These are phyloP conservation scores for Amblyopsis hoosieri DNA, from an alignment of 2,797 vertebrate genomes.

Conservation along the genomic window DNA sequence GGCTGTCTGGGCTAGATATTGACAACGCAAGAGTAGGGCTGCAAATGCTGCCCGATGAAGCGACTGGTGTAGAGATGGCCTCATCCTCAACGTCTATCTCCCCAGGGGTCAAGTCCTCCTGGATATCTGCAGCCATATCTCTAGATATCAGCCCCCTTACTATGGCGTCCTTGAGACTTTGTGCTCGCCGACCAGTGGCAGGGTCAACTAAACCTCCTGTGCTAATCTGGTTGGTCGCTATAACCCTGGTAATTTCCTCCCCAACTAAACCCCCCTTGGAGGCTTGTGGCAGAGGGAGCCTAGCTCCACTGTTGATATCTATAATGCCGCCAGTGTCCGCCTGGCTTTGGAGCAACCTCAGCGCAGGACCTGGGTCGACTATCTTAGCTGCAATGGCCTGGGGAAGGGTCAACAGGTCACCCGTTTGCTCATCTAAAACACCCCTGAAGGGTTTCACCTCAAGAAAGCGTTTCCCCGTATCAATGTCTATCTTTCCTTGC, in stretches of 20 bases:
- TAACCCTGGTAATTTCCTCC: constrained; percentile 77
- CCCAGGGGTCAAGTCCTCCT: constrained; percentile 37
- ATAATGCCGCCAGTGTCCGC: constrained; percentile 86
- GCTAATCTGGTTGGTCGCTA: constrained; percentile 80
- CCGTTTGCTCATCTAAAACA: constrained; percentile 65
- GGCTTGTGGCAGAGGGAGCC: constrained; percentile 80
- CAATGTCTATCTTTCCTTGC: constrained; percentile 89
- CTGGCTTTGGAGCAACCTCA: constrained; percentile 86
- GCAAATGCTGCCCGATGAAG: constrained; percentile 44
- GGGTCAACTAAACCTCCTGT: constrained; percentile 82
- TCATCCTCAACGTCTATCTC: constrained; percentile 38
- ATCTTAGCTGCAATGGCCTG: constrained; percentile 77
- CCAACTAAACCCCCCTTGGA: constrained; percentile 77
- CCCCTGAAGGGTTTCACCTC: constrained; percentile 85
- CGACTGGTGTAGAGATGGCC: constrained; percentile 40
- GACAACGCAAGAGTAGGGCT: constrained; percentile 33
- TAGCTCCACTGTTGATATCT: constrained; percentile 78
- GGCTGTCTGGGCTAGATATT: constrained; percentile 42
- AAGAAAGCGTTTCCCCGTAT: constrained; percentile 90
- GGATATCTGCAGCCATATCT: constrained; percentile 71
- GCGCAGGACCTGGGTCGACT: constrained; percentile 78
- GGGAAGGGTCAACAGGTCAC: constrained; percentile 65
- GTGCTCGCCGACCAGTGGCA: constrained; percentile 68
- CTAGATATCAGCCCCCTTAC: constrained; percentile 74
- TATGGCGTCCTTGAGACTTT: constrained; percentile 75